Evolutionary conservation across 2,113 vertebrate species (phyloP).

Genomic region (Mesocricetus auratus): DNA sequence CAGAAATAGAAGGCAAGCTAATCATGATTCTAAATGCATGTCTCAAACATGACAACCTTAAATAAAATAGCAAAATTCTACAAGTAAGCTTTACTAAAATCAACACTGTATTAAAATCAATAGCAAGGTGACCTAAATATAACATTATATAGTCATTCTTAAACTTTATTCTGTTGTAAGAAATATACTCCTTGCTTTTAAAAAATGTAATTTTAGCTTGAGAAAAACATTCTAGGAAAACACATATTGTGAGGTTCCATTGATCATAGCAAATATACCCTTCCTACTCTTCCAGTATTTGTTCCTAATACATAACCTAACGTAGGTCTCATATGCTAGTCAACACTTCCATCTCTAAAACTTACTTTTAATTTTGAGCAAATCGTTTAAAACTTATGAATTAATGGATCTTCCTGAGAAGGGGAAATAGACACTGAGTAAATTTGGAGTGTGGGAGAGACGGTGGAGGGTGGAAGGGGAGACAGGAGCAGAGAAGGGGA

Average conservation of each 20-base stretch:
- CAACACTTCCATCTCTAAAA: neutral
- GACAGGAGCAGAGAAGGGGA: too few species aligned
- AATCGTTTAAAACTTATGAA: neutral
- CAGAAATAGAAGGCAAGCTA: constrained; percentile 45
- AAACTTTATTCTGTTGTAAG: constrained; percentile 29
- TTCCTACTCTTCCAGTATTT: neutral
- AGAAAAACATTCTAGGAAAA: neutral
- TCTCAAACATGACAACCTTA: constrained; percentile 44
- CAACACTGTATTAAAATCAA: constrained; percentile 31
- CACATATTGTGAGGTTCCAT: neutral
- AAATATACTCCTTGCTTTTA: neutral
- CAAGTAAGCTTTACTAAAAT: constrained; percentile 6
- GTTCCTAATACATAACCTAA: neutral
- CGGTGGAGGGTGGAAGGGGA: too few species aligned
- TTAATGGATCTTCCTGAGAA: neutral
- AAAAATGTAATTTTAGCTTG: neutral
- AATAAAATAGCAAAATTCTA: constrained; percentile 55
- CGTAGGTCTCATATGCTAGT: fast-evolving
- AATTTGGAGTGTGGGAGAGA: too few species aligned
- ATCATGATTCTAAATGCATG: constrained; percentile 45
- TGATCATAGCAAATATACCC: neutral
- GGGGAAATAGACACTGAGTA: too few species aligned
- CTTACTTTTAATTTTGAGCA: neutral
- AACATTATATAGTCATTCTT: constrained; percentile 10
- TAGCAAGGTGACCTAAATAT: constrained; percentile 56